Evolutionary conservation across 35 echinoderm and acorn worm species (phyloP).

Genomic region (Strongylocentrotus purpuratus): DNA sequence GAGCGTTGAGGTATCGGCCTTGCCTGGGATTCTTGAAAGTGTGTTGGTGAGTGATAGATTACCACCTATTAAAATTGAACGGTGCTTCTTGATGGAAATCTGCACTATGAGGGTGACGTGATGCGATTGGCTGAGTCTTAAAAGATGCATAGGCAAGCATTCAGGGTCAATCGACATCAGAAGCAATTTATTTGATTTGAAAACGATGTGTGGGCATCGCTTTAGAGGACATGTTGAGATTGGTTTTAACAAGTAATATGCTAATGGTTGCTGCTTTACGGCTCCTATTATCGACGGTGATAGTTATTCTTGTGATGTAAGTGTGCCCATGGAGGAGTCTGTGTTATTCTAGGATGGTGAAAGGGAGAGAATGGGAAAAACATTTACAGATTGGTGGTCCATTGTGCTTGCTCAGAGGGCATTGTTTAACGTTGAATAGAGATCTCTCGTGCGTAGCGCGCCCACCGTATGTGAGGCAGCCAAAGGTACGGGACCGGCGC

Average conservation of each 20-base stretch:
- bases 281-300: not conserved
- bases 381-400: constrained; percentile 14
- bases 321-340: not conserved
- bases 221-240: constrained; percentile 5
- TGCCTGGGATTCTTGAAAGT: not conserved
- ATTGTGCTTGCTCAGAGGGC: not conserved
- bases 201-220: not conserved
- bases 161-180: not conserved
- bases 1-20: not conserved
- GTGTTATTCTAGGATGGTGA: not conserved
- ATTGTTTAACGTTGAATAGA: constrained; percentile 33
- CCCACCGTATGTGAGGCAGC: not conserved
- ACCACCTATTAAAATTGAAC: constrained; percentile 35
- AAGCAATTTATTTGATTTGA: constrained; percentile 42
- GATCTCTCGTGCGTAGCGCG: not conserved
- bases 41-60: constrained; percentile 25
- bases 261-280: not conserved
- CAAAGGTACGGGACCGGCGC: not conserved
- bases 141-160: not conserved
- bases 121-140: not conserved
- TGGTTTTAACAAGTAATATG: constrained; percentile 51
- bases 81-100: not conserved
- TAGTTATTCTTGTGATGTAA: not conserved
- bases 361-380: not conserved
- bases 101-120: not conserved